Conservation (phyloP, 2,113 vertebrate species). For the Macrotis lagotis region DNA sequence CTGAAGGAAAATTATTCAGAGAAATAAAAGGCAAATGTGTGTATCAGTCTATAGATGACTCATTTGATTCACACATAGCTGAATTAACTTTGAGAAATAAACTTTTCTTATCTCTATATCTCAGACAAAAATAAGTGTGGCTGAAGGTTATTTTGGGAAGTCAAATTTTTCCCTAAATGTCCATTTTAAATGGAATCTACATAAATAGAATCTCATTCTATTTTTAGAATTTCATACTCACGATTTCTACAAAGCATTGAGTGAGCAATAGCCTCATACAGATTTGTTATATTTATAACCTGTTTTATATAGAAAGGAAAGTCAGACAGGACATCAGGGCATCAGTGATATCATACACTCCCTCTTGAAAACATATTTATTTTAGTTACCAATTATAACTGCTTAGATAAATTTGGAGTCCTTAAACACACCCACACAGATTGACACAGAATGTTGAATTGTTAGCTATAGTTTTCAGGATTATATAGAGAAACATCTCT, state of each 20-base stretch:
- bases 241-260: conserved; percentile 16
- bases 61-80: not conserved
- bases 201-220: not conserved
- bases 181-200: not conserved
- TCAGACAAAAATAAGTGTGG: not conserved
- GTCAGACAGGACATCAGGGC: not conserved
- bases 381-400: not conserved
- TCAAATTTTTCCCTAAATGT: conserved; percentile 7
- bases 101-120: not conserved
- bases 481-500: conserved; percentile 8
- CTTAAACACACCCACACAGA: not conserved
- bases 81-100: conserved; percentile 23
- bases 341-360: not conserved
- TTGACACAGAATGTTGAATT: not conserved
- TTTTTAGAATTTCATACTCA: conserved; percentile 27
- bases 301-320: conserved; percentile 12
- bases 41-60: not conserved
- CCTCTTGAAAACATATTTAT: not conserved
- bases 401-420: not conserved
- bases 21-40: not conserved
- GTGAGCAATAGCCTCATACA: not conserved
- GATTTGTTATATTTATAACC: not conserved
- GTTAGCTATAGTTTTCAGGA: not conserved
- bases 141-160: not conserved
- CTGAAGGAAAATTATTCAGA: not conserved